Conservation (phyloP, 2,888 invertebrate species). For the Drosophila colorata region DNA sequence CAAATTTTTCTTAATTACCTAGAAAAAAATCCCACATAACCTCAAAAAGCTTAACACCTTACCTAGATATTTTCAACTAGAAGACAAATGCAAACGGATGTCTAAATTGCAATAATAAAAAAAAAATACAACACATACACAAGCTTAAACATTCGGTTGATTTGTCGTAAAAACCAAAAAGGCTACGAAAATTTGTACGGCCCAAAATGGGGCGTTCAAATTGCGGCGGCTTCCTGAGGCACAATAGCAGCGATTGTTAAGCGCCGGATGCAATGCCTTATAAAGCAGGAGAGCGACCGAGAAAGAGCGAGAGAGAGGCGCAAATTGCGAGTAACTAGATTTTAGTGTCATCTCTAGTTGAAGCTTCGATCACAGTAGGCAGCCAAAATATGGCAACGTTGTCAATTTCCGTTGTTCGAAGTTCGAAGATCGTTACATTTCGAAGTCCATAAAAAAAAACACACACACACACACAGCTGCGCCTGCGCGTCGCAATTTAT, state of each 20-base stretch:
- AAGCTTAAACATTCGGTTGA: conserved; percentile 1
- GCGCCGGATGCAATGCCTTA: conserved; percentile 69
- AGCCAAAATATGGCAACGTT: conserved; percentile 61
- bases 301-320: background rate
- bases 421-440: conserved; percentile 67
- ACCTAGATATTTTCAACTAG: conserved; percentile 4
- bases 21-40: background rate
- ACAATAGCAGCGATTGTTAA: conserved; percentile 36
- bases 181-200: conserved; percentile 42
- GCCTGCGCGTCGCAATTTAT: conserved; percentile 29
- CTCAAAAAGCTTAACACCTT: background rate
- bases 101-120: conserved; percentile 40
- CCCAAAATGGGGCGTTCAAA: conserved; percentile 49
- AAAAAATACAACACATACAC: background rate
- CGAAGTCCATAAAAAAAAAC: conserved; percentile 48
- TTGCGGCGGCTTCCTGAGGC: conserved; percentile 54
- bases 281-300: conserved; percentile 27
- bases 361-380: conserved; percentile 1
- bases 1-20: too few relatives aligned
- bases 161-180: conserved; percentile 46
- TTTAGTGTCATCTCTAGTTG: conserved; percentile 38
- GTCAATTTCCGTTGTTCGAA: conserved; percentile 70
- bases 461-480: conserved; percentile 1
- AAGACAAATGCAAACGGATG: conserved; percentile 39
- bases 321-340: conserved; percentile 6